A percentile compares a stretch with the other conserved stretches of the same genome.
Conservation (phyloP, 1,140 invertebrate species). For the Homalodisca vitripennis region DNA sequence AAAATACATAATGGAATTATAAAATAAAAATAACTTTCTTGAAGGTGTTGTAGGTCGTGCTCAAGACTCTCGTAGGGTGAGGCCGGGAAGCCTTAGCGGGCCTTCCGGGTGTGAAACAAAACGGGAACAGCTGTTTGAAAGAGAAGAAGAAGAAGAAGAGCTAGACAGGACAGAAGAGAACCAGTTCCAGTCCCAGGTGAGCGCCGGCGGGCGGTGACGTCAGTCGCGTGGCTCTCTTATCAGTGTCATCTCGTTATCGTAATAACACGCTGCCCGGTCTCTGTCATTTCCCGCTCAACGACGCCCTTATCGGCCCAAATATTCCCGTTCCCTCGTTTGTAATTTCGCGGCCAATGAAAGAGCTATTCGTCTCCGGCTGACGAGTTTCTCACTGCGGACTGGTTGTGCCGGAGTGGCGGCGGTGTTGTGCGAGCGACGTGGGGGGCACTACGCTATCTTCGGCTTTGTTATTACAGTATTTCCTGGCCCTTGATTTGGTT, state of each 20-base stretch:
- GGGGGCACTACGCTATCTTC: too few relatives aligned
- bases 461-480: too few relatives aligned
- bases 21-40: too few relatives aligned
- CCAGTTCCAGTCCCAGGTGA: too few relatives aligned
- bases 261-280: constrained; percentile 9
- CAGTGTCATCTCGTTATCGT: too few relatives aligned
- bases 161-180: too few relatives aligned
- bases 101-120: constrained; percentile 14
- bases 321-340: background rate
- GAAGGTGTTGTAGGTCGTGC: too few relatives aligned
- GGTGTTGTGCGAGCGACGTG: background rate
- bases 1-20: too few relatives aligned
- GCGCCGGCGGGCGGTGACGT: background rate
- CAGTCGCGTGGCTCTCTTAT: background rate
- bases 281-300: background rate
- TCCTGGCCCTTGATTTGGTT: too few relatives aligned
- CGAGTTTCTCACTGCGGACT: too few relatives aligned
- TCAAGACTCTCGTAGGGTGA: too few relatives aligned
- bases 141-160: background rate
- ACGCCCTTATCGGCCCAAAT: constrained; percentile 9
- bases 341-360: background rate
- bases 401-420: too few relatives aligned
- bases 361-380: constrained; percentile 1
- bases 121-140: constrained; percentile 14
- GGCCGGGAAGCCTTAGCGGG: constrained; percentile 7